Base-by-base conservation (phyloP, 2,888 invertebrate genomes). In the Cephus nigrinus region DNA sequence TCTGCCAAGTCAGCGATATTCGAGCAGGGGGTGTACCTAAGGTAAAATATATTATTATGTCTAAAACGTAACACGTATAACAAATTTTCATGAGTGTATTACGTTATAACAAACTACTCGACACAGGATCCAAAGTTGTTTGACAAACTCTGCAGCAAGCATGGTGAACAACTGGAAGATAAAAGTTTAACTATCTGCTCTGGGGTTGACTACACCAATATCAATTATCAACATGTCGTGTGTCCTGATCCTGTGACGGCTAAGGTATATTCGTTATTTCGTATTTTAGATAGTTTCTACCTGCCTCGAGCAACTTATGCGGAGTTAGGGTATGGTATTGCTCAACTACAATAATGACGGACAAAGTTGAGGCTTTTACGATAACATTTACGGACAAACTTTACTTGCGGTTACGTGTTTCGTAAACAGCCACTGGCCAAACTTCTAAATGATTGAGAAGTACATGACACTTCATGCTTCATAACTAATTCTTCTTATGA, bases 131-230 rank as follows among this genome's bases (percentile, higher is more conserved):
- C 95, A 0, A 97, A 97, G 91, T 93, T 98, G 76, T 93, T 94
- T 81, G 94, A 93, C 88, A 96, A 96, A 89, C 93, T 99, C 77
- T 92, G 94, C 76, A 95, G 94, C 89, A 97, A 97, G 89, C 96
- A 97, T 88, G 97, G 97, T 2, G 94, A 92, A 80, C 94, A 93
- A 80, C 91, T 99, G 82, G 99, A 99, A 87, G 98, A 98, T 82
- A 96, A 98, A 90, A 98, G 98, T 9, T 93, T 99, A 75, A 98
- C 99, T 80, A 97, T 99, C 89, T 99, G 99, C 92, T 98, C 98
- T 89, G 99, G 99, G 15, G 97, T 98, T 30, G 99, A 99, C 93
- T 97, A 99, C 92, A 99, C 99, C 91, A 99, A 99, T 92, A 98
- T 99, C 91, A 98, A 97, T 92, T 98, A 98, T 92, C 98, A 98